Conservation (phyloP, 2,888 invertebrate genomes). For the Sturmia bella region DNA sequence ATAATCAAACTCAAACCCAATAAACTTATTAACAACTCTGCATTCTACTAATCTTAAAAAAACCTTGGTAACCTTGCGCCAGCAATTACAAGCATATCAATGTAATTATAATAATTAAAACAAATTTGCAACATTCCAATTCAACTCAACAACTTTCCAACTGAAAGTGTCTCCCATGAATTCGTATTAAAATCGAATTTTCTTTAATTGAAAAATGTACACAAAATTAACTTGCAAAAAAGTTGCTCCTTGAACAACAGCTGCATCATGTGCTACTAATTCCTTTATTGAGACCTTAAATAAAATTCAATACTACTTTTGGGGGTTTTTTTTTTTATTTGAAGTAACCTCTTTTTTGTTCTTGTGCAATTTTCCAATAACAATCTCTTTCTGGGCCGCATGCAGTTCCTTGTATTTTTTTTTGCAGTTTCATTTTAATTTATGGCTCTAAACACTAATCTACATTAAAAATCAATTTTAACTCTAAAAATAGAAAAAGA, state of each 20-base stretch:
- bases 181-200: conserved; percentile 32
- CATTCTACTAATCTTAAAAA: too few relatives aligned
- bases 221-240: too few relatives aligned
- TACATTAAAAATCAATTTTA: conserved; percentile 57
- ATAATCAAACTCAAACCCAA: too few relatives aligned
- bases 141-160: neutral
- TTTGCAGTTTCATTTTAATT: conserved; percentile 46
- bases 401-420: conserved; percentile 23
- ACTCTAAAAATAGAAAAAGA: neutral
- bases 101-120: conserved; percentile 22
- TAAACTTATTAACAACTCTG: too few relatives aligned
- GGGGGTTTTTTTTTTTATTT: neutral
- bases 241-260: too few relatives aligned
- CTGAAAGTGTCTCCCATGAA: neutral
- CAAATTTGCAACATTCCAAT: neutral
- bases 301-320: conserved; percentile 20
- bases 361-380: too few relatives aligned
- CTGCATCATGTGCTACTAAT: neutral
- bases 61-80: too few relatives aligned
- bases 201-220: conserved; percentile 11
- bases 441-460: conserved; percentile 56
- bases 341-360: too few relatives aligned
- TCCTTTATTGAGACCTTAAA: conserved; percentile 14
- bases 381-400: too few relatives aligned
- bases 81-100: too few relatives aligned